Conservation (phyloP, 2,113 vertebrate genomes). For the Corydoras maculifer region DNA sequence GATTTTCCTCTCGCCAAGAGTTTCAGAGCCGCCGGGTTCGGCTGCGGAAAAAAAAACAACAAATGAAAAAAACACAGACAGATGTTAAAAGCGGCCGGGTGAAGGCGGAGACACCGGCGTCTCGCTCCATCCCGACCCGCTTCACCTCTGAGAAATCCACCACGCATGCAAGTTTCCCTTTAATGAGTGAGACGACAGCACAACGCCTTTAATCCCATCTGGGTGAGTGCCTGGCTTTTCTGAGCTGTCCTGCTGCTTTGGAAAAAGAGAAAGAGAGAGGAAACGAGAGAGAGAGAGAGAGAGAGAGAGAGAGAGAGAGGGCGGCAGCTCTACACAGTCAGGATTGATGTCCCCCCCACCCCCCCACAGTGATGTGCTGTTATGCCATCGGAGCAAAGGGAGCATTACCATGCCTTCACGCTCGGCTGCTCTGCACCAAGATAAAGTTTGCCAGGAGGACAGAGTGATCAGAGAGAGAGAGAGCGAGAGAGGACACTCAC, state of each 20-base stretch:
- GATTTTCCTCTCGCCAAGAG: constrained; percentile 70
- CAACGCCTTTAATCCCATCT: constrained; percentile 34
- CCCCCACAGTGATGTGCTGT: constrained; percentile 61
- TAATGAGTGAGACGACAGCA: constrained; percentile 14
- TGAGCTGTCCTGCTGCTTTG: constrained; percentile 31
- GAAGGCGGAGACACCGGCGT: neutral
- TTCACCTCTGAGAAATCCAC: constrained; percentile 24
- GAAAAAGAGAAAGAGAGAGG: constrained; percentile 21
- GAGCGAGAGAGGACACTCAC: constrained; percentile 12
- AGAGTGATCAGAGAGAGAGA: constrained; percentile 4
- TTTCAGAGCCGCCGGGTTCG: constrained; percentile 70
- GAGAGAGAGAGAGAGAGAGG: constrained; percentile 23
- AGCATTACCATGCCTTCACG: constrained; percentile 66
- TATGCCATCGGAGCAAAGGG: constrained; percentile 65
- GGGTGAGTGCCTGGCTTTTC: constrained; percentile 28
- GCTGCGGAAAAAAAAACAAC: constrained; percentile 59
- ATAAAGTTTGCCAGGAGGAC: constrained; percentile 28
- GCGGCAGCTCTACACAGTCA: constrained; percentile 37
- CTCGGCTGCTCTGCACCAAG: constrained; percentile 56
- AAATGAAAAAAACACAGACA: constrained; percentile 18
- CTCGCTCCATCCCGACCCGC: constrained; percentile 1
- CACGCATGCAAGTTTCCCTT: constrained; percentile 11
- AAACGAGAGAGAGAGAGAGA: constrained; percentile 37
- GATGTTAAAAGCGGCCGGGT: neutral
- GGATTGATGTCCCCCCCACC: constrained; percentile 26